Conservation (phyloP, 2,888 invertebrate genomes). For the Plagodis pulveraria region DNA sequence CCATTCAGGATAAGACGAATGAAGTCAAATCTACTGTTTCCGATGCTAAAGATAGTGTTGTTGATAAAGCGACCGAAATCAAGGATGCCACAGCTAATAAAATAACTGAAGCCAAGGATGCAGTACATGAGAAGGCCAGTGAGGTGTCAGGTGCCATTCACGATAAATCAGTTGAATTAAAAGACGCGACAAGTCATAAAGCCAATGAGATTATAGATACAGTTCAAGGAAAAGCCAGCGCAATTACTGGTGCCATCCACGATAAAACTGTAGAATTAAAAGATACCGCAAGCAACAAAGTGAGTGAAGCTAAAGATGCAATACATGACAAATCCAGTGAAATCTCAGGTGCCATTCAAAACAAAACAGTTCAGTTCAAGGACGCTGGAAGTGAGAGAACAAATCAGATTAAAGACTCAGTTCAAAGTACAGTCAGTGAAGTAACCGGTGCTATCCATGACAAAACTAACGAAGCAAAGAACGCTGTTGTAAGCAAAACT, state of each 20-base stretch:
- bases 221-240: slow-evolving; percentile 48
- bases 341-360: slow-evolving; percentile 43
- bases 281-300: slow-evolving; percentile 37
- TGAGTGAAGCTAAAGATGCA: slow-evolving; percentile 38
- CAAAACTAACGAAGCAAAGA: slow-evolving; percentile 37
- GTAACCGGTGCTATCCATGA: slow-evolving; percentile 45
- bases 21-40: background rate
- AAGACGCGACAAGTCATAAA: slow-evolving; percentile 32
- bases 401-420: slow-evolving; percentile 27
- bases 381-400: slow-evolving; percentile 34
- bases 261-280: slow-evolving; percentile 46
- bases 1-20: slow-evolving; percentile 44
- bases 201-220: slow-evolving; percentile 38
- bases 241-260: slow-evolving; percentile 46
- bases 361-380: slow-evolving; percentile 38
- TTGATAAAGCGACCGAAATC: slow-evolving; percentile 25
- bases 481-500: slow-evolving; percentile 38
- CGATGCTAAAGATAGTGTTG: background rate
- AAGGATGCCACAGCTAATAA: slow-evolving; percentile 43
- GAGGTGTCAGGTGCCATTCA: slow-evolving; percentile 35
- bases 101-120: slow-evolving; percentile 42
- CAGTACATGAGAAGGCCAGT: slow-evolving; percentile 40
- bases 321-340: slow-evolving; percentile 41
- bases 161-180: slow-evolving; percentile 41
- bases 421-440: slow-evolving; percentile 37